Conservation (phyloP, 2,888 invertebrate species). For the Shargacucullia verbasci region DNA sequence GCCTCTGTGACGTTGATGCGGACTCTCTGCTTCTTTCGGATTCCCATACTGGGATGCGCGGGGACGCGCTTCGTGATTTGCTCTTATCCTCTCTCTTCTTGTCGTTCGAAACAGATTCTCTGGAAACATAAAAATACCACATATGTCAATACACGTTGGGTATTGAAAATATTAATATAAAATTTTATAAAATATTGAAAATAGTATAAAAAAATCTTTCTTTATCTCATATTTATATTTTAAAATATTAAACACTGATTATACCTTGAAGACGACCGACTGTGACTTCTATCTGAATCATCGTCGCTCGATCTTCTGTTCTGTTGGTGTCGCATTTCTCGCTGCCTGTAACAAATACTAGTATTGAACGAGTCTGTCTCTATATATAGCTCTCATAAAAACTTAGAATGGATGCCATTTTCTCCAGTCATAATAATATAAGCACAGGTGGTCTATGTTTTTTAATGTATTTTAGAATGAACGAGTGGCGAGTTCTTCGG, state of each 20-base stretch:
- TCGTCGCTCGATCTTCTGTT: conserved; percentile 86
- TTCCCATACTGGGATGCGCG: conserved; percentile 76
- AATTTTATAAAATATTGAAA: too few relatives aligned
- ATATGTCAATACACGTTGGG: background rate
- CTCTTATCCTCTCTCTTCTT: conserved; percentile 63
- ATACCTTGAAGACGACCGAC: conserved; percentile 80
- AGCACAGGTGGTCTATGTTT: background rate
- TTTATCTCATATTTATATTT: background rate
- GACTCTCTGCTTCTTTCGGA: conserved; percentile 59
- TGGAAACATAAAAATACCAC: conserved; percentile 48
- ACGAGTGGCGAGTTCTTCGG: background rate
- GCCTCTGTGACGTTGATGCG: conserved; percentile 57
- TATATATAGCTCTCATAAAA: background rate
- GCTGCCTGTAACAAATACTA: conserved; percentile 89
- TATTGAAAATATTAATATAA: too few relatives aligned
- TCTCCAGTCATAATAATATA: background rate
- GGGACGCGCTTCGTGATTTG: conserved; percentile 73
- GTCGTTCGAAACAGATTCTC: conserved; percentile 71
- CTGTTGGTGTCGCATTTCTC: conserved; percentile 94
- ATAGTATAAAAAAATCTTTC: too few relatives aligned
- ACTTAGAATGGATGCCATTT: background rate
- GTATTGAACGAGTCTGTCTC: conserved; percentile 11
- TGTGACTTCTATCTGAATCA: conserved; percentile 76
- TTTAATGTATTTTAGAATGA: background rate
- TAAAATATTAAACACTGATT: conserved; percentile 1